Evolutionary conservation across 1,140 invertebrate species (phyloP), one percentile per base, ranked within the genome.

Genomic region (Ceratina australensis): DNA sequence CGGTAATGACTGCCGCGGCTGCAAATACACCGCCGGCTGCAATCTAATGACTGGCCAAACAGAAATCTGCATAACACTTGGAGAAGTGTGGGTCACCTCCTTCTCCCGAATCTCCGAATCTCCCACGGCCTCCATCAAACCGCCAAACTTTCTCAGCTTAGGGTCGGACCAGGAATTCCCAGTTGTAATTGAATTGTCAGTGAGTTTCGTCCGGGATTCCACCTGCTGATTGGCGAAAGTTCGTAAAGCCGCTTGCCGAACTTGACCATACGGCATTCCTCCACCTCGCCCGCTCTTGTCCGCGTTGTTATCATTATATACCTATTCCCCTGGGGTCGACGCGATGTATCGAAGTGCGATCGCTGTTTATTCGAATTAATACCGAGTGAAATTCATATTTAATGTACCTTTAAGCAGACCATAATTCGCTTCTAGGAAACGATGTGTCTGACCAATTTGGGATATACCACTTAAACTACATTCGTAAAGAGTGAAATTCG

Each of bases 61-160:
- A 92, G 83, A 89, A 93, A 92, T 93, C 89, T 92, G 88, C 92
- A 92, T 93, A 93, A 90, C 89, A 90, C 90, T 90, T 88, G 84
- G 88, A 85, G 79, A 84, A 83, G 78, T 79, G 83, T 82, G 79
- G 78, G 76, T 76, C 79, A 74, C 72, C 79, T 81, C 72, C 76
- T 78, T 57, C 73, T 77, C 75, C 79, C 33, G 33, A 42, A 72
- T 78, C 72, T 28, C 33, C 28, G 80, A 72, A 82, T 71, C 82
- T 72, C 73, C 80, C 76, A 72, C 63, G 78, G 28, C 73, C 64
- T 75, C 78, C 66, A 79, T 87, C 82, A 85, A 87, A 85, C 80
- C 78, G n/a, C 79, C 57, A 78, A 90, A 90, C 83, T 89, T 89
- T 85, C 86, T 82, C 83, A 76, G 81, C 80, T 82, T 81, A 86